Percentiles rank a stretch among this genome's conserved stretches.
phyloP scores from a whole-genome alignment of 2,888 invertebrate genomes.

The Anoplius nigerrimus region DNA sequence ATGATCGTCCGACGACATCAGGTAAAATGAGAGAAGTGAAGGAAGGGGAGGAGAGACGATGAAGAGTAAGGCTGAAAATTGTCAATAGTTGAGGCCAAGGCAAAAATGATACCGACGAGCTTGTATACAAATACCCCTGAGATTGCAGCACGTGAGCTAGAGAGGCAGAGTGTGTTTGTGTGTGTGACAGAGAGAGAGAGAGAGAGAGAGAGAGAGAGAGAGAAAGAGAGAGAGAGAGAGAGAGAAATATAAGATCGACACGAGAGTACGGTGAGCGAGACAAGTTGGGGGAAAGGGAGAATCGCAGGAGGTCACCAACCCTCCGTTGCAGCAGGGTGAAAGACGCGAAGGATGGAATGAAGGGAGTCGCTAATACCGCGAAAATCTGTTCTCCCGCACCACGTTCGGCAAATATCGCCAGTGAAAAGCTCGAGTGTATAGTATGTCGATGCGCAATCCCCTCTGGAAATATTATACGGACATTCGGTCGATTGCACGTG shows the following conservation, averaged over 20 bases:
- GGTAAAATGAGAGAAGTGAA: no score
- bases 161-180: neutral
- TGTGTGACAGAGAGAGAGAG: slow-evolving; percentile 9
- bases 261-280: slow-evolving; percentile 8
- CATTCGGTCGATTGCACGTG: slow-evolving; percentile 47
- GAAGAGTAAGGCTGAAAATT: no score
- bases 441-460: neutral
- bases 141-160: neutral
- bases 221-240: neutral
- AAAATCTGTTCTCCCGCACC: slow-evolving; percentile 39
- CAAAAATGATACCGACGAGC: no score
- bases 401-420: slow-evolving; percentile 26
- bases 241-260: slow-evolving; percentile 18
- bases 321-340: neutral
- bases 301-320: slow-evolving; percentile 3
- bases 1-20: no score
- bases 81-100: no score
- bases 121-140: no score
- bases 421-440: neutral
- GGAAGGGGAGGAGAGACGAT: no score
- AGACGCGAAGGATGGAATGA: neutral
- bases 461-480: slow-evolving; percentile 36
- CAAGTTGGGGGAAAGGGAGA: no score
- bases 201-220: neutral
- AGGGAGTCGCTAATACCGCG: slow-evolving; percentile 43